phyloP scores from a whole-genome alignment of 2,888 invertebrate species.

The Augochlorella aurata region DNA sequence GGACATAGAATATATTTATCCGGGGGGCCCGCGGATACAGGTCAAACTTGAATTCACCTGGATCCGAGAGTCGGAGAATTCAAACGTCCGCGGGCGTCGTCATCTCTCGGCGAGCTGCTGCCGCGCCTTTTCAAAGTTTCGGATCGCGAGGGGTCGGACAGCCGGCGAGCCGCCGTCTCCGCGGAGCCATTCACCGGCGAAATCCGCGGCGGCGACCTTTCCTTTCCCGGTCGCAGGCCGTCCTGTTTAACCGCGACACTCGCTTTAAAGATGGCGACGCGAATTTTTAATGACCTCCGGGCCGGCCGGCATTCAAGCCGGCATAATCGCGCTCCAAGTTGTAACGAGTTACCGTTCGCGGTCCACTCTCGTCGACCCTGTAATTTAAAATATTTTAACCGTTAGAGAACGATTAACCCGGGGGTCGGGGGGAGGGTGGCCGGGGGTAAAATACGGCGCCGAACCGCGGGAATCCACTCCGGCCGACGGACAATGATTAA shows the following conservation, averaged over 20 bases:
- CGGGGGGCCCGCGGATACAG: constrained; percentile 60
- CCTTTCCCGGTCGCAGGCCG: too few relatives aligned
- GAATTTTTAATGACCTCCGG: constrained; percentile 50
- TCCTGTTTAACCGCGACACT: constrained; percentile 27
- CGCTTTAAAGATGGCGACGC: constrained; percentile 34
- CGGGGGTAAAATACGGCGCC: neutral
- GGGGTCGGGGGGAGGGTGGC: too few relatives aligned
- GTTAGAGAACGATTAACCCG: neutral
- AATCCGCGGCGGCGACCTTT: constrained; percentile 22
- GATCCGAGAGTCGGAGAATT: constrained; percentile 66
- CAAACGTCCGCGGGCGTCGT: constrained; percentile 61
- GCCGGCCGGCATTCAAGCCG: constrained; percentile 24
- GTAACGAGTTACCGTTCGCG: constrained; percentile 26
- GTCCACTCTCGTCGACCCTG: neutral
- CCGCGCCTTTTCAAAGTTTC: constrained; percentile 54
- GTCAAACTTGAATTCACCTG: constrained; percentile 66
- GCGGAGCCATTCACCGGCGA: constrained; percentile 34
- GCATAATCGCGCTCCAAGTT: constrained; percentile 38
- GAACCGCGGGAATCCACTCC: neutral
- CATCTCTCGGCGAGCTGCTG: constrained; percentile 53
- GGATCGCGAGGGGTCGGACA: constrained; percentile 13
- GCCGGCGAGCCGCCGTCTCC: neutral
- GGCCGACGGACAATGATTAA: constrained; percentile 12
- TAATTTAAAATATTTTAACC: constrained; percentile 17
- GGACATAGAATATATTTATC: constrained; percentile 55